Evolutionary conservation across 1,140 invertebrate genomes (phyloP).

Genomic region (Heliothis virescens): DNA sequence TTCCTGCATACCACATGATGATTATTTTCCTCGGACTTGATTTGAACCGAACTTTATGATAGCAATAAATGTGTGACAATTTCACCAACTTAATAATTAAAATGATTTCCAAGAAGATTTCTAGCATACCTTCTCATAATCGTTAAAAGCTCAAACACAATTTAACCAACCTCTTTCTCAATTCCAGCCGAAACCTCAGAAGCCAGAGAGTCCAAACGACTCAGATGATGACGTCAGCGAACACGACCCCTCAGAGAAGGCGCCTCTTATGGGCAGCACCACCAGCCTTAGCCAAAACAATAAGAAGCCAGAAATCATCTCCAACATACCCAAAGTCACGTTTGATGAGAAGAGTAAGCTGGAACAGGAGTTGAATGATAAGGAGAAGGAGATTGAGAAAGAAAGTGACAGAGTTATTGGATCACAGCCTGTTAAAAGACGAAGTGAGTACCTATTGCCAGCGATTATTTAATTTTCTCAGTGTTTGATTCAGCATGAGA

Average conservation of each 20-base stretch:
- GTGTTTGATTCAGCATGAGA: not conserved
- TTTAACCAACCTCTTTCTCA: conserved; percentile 13
- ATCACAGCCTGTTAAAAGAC: conserved; percentile 76
- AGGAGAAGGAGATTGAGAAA: conserved; percentile 56
- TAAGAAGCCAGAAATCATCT: conserved; percentile 78
- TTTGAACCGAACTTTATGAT: no score
- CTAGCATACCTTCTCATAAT: no score
- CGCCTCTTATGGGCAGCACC: conserved; percentile 82
- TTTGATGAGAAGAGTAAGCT: conserved; percentile 58
- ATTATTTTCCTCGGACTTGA: no score
- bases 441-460: conserved; percentile 75
- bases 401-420: conserved; percentile 66
- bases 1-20: no score
- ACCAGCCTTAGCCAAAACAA: conserved; percentile 61
- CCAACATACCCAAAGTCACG: conserved; percentile 73
- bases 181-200: conserved; percentile 68
- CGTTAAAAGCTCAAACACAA: no score
- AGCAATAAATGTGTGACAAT: no score
- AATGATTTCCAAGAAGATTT: no score
- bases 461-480: not conserved
- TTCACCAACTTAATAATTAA: no score
- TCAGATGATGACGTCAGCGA: conserved; percentile 78
- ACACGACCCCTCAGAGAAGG: conserved; percentile 77
- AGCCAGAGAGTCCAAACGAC: conserved; percentile 64
- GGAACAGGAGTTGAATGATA: conserved; percentile 38